Evolutionary conservation across 1,140 invertebrate genomes (phyloP).

Genomic region (Pachyrhynchus sulphureomaculatus): DNA sequence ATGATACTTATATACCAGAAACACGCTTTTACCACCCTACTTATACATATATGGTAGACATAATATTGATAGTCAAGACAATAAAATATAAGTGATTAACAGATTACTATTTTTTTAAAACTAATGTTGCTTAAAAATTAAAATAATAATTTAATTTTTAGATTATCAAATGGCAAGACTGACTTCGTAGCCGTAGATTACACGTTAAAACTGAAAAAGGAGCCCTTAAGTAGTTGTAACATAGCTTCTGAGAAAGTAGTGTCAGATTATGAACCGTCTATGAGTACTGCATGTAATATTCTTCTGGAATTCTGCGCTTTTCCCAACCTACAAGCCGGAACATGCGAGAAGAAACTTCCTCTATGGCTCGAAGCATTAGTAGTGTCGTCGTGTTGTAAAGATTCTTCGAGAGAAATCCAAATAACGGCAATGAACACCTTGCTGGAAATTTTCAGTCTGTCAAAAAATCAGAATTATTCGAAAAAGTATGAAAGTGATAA

Average conservation of each 20-base stretch:
- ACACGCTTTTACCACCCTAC: too few species aligned
- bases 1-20: too few species aligned
- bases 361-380: slow-evolving; percentile 75
- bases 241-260: slow-evolving; percentile 9
- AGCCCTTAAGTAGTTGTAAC: slow-evolving; percentile 18
- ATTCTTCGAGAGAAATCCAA: slow-evolving; percentile 58
- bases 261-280: slow-evolving; percentile 56
- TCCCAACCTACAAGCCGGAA: slow-evolving; percentile 59
- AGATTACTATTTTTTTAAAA: too few species aligned
- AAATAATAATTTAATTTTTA: too few species aligned
- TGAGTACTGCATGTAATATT: slow-evolving; percentile 68
- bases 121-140: too few species aligned
- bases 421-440: slow-evolving; percentile 70
- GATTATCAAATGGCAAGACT: slow-evolving; percentile 33
- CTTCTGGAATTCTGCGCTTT: slow-evolving; percentile 81
- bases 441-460: slow-evolving; percentile 71
- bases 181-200: slow-evolving; percentile 35
- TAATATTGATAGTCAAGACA: too few species aligned
- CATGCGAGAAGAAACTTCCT: slow-evolving; percentile 58
- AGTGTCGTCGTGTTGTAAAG: slow-evolving; percentile 63
- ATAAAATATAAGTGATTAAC: too few species aligned
- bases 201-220: slow-evolving; percentile 1
- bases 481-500: slow-evolving; percentile 55
- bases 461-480: slow-evolving; percentile 57
- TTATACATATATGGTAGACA: too few species aligned